Evolutionary conservation across 2,888 invertebrate species (phyloP).

Genomic region (Saturnia pavonia): DNA sequence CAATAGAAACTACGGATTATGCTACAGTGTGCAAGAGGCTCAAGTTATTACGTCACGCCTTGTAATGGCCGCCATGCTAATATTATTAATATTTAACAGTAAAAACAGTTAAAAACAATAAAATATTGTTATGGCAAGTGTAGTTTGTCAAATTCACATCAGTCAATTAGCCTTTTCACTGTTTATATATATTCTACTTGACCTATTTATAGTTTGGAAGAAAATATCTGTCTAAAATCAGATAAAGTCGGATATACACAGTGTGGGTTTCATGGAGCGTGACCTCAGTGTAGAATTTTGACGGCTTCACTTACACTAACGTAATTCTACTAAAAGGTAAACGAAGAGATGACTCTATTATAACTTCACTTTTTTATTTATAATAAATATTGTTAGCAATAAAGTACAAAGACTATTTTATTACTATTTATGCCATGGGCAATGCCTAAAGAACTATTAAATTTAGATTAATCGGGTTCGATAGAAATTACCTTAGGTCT

Average conservation of each 20-base stretch:
- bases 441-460: too few species aligned
- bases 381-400: too few species aligned
- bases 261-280: background rate
- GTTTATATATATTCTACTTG: too few species aligned
- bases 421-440: too few species aligned
- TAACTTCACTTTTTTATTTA: background rate
- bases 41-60: conserved; percentile 72
- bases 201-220: background rate
- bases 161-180: too few species aligned
- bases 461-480: too few species aligned
- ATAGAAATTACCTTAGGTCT: too few species aligned
- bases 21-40: conserved; percentile 64
- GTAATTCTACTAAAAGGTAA: background rate
- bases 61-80: conserved; percentile 54
- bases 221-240: background rate
- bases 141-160: background rate
- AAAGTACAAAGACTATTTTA: too few species aligned
- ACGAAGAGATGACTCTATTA: background rate
- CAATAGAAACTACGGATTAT: conserved; percentile 67
- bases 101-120: background rate
- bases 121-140: background rate
- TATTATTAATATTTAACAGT: conserved; percentile 44
- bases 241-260: background rate
- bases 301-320: background rate
- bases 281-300: background rate